These are phyloP conservation scores for Aix galericulata DNA, from an alignment of 2,113 vertebrate genomes.

Conservation along the genomic window DNA sequence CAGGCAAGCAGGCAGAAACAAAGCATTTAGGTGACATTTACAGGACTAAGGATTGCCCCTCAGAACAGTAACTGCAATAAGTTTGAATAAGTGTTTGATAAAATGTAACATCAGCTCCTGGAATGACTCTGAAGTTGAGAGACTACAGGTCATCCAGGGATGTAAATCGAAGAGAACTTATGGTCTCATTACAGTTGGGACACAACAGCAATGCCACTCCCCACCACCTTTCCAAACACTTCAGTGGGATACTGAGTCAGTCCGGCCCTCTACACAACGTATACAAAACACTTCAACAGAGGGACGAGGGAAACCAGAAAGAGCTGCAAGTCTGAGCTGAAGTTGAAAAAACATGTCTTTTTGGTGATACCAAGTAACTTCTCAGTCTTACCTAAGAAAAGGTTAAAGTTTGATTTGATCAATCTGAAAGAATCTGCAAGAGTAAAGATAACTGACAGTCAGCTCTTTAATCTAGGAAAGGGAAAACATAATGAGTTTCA, in stretches of 20 bases:
- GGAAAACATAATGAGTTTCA: slow-evolving; percentile 28
- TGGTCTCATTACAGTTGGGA: neutral
- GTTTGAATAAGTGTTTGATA: neutral
- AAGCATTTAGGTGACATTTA: neutral
- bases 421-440: neutral
- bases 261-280: neutral
- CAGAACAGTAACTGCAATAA: neutral
- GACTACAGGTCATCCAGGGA: neutral
- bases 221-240: neutral
- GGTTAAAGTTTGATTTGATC: neutral
- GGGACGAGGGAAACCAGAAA: neutral
- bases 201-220: neutral
- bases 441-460: neutral
- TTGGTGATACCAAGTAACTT: neutral
- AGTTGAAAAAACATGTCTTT: neutral
- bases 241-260: too few relatives aligned
- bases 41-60: neutral
- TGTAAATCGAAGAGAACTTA: neutral
- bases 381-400: neutral
- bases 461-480: neutral
- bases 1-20: neutral
- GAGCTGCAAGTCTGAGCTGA: neutral
- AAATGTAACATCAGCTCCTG: neutral
- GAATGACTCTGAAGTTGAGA: neutral
- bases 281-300: neutral